Percentiles rank a stretch among this genome's conserved stretches.
These are phyloP conservation scores for Drosophila ezoana DNA, from an alignment of 2,888 invertebrate genomes.

Conservation along the genomic window DNA sequence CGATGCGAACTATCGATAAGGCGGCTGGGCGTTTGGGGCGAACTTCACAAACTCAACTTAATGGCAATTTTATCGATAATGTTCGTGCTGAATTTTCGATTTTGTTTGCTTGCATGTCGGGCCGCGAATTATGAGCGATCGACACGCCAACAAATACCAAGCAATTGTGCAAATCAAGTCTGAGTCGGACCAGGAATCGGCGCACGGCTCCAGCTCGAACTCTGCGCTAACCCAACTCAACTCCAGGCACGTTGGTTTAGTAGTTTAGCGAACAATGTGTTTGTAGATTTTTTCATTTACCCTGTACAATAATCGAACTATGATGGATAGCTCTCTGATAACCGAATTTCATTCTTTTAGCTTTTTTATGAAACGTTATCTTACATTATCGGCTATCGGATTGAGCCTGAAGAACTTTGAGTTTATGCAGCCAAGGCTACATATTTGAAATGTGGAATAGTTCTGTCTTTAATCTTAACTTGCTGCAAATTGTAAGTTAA, in stretches of 20 bases:
- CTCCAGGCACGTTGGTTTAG: constrained; percentile 54
- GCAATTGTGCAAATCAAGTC: constrained; percentile 72
- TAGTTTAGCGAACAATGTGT: constrained; percentile 79
- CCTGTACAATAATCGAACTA: not conserved
- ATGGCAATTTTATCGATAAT: constrained; percentile 83
- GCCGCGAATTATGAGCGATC: constrained; percentile 77
- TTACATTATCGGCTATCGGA: too few species aligned
- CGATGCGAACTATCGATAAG: constrained; percentile 82
- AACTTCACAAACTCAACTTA: constrained; percentile 67
- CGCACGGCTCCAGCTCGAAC: constrained; percentile 29
- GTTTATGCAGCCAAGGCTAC: too few species aligned
- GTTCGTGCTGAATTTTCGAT: constrained; percentile 82
- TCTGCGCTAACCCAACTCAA: constrained; percentile 21
- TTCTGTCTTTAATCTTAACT: too few species aligned
- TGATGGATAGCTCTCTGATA: too few species aligned
- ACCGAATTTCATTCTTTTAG: too few species aligned
- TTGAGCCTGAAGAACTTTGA: too few species aligned
- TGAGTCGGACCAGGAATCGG: constrained; percentile 11
- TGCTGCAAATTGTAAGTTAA: too few species aligned
- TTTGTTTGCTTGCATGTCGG: constrained; percentile 78
- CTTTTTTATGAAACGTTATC: too few species aligned
- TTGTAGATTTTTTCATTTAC: constrained; percentile 67
- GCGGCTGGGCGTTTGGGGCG: constrained; percentile 26
- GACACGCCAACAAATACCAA: constrained; percentile 75
- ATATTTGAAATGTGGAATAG: too few species aligned